Percentiles rank a stretch among this genome's conserved stretches.
phyloP scores from a whole-genome alignment of 2,797 vertebrate genomes.

The Phoebastria nigripes region DNA sequence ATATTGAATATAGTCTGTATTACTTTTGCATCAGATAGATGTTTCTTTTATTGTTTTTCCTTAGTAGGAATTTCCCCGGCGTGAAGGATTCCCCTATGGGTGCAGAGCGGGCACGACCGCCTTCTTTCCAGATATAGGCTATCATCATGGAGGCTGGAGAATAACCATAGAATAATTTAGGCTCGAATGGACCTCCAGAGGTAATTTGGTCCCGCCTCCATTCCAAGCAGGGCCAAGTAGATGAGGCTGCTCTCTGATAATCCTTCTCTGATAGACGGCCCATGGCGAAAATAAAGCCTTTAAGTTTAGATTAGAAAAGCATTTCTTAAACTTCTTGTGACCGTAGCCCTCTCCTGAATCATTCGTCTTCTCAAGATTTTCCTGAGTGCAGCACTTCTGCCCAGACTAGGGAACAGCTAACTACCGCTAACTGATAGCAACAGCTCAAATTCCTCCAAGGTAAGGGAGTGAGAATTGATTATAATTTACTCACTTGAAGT shows the following conservation, averaged over 20 bases:
- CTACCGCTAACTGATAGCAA: not conserved
- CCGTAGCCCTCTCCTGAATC: not conserved
- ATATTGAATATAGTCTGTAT: not conserved
- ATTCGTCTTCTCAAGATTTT: not conserved
- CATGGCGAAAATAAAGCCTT: not conserved
- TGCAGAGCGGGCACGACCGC: rapidly evolving
- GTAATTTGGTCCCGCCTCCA: not conserved
- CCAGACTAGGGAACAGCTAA: not conserved
- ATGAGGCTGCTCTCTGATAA: not conserved
- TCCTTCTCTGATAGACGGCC: not conserved
- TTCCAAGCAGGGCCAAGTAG: not conserved
- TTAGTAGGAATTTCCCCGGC: not conserved
- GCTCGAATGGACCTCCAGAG: not conserved
- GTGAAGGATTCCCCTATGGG: not conserved
- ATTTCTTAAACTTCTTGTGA: not conserved
- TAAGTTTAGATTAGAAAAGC: not conserved
- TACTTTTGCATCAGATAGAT: not conserved
- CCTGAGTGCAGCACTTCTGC: slow-evolving; percentile 4
- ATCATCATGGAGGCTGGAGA: not conserved
- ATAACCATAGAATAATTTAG: not conserved
- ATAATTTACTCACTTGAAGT: not conserved
- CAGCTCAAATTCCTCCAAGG: slow-evolving; percentile 15
- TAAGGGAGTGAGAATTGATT: not conserved
- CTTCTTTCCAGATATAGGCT: not conserved
- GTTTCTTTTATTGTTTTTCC: not conserved